Conservation (phyloP, 2,113 vertebrate species). For the Triplophysa siluroides region DNA sequence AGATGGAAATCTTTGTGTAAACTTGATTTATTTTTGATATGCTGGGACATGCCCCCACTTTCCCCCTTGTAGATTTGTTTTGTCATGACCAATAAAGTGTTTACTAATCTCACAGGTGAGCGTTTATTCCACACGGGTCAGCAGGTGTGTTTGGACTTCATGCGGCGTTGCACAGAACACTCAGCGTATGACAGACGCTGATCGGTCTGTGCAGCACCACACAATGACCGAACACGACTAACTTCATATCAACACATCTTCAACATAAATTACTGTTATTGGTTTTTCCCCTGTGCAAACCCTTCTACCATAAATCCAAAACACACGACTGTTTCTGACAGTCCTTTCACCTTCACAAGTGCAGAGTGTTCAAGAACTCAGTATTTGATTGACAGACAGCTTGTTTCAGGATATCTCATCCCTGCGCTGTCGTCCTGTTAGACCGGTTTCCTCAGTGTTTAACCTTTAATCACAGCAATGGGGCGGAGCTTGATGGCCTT, state of each 20-base stretch:
- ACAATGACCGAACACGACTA: too few relatives aligned
- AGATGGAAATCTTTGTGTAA: slow-evolving; percentile 34
- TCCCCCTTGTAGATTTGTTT: slow-evolving; percentile 10
- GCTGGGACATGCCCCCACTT: slow-evolving; percentile 42
- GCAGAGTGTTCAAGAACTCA: neutral
- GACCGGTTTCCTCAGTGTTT: slow-evolving; percentile 44
- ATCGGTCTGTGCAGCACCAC: too few relatives aligned
- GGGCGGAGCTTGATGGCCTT: slow-evolving; percentile 97
- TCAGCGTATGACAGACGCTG: too few relatives aligned
- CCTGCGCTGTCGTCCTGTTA: too few relatives aligned
- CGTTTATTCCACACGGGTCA: neutral
- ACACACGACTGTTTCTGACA: neutral
- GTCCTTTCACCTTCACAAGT: neutral
- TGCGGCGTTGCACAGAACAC: too few relatives aligned
- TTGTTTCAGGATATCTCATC: too few relatives aligned
- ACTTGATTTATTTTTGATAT: slow-evolving; percentile 53
- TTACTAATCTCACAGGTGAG: slow-evolving; percentile 41
- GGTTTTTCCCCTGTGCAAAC: neutral
- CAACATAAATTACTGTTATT: neutral
- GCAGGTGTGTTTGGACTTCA: neutral
- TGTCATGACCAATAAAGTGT: slow-evolving; percentile 66
- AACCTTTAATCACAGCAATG: slow-evolving; percentile 97
- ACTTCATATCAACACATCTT: neutral
- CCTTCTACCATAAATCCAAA: neutral
- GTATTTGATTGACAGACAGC: too few relatives aligned